Evolutionary conservation across 2,888 invertebrate genomes (phyloP), one percentile per base, ranked within the genome.

Genomic region (Netelia inedita): DNA sequence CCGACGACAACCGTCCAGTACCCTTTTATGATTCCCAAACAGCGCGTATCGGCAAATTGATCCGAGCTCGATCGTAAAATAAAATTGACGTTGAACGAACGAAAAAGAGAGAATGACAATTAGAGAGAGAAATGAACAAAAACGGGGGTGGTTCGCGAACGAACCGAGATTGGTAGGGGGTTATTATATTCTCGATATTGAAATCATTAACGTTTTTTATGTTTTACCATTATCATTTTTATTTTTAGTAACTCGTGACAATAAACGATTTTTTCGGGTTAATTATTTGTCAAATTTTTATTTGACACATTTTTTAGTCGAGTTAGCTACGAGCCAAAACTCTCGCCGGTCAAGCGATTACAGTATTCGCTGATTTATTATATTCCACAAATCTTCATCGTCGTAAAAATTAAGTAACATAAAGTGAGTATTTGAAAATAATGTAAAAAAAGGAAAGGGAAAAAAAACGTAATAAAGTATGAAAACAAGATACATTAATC

Each of bases 61-160:
- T 89, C 85, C 85, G 35, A 5, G 84, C 79, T 78, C 83, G 84
- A 74, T 89, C 89, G 87, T 85, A 89, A 88, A 88, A 81, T 88
- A 88, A 88, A 83, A 46, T 14, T 85, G 87, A 88, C 85, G 83
- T 78, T 76, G 84, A 35, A 35, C 35, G 35, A 35, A 82, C 59
- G 57, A 57, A 43, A 74, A 69, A 66, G 14, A 46, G 35, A 46
- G 11, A 46, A 46, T 1, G 46, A 46, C 46, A 46, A 14, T 46
- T n/a, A n/a, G 46, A 10, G 46, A 46, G 35, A 35, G 35, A 46
- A 10, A 46, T 46, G 11, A 46, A 46, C 11, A 8, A 46, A 14
- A 14, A 3, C 1, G 2, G 14, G 46, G 46, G 46, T 14, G 10
- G 2, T 14, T 46, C 46, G 46, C 2, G 46, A 46, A 46, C 3